Evolutionary conservation across 2,113 vertebrate species (phyloP).

Genomic region (Phrynosoma platyrhinos): DNA sequence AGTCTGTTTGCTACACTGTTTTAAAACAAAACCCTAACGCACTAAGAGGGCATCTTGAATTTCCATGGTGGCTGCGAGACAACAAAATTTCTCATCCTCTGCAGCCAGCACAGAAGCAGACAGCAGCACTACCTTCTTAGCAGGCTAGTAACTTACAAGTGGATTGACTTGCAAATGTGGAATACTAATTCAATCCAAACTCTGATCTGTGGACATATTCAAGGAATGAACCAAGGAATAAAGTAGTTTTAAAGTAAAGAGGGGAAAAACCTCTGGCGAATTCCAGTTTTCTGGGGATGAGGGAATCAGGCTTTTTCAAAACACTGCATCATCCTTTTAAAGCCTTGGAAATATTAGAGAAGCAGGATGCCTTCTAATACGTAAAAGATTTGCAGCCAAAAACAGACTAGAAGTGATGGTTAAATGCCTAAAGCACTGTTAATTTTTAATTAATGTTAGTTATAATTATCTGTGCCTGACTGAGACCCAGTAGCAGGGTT

Average conservation of each 20-base stretch:
- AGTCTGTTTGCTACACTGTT: too few relatives aligned
- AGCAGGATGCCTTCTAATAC: conserved; percentile 54
- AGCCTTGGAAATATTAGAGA: conserved; percentile 36
- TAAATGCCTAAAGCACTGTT: conserved; percentile 81
- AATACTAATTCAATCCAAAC: background rate
- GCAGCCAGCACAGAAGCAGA: background rate
- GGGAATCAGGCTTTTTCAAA: background rate
- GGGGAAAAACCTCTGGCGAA: background rate
- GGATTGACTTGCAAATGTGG: background rate
- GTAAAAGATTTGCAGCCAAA: conserved; percentile 66
- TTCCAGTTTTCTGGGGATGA: too few relatives aligned
- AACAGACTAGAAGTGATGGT: conserved; percentile 75
- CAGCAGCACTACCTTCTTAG: background rate
- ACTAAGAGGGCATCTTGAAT: background rate
- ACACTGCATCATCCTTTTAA: background rate
- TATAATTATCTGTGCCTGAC: conserved; percentile 80
- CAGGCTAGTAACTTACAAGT: background rate
- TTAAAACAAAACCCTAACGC: too few relatives aligned
- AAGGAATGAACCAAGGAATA: background rate
- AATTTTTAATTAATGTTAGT: conserved; percentile 84
- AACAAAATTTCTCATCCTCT: too few relatives aligned
- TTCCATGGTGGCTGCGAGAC: too few relatives aligned
- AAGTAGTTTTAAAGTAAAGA: background rate
- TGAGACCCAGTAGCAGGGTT: conserved; percentile 70
- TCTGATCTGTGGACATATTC: background rate